Conservation (phyloP, 2,888 invertebrate species). For the Sphinx pinastri region DNA sequence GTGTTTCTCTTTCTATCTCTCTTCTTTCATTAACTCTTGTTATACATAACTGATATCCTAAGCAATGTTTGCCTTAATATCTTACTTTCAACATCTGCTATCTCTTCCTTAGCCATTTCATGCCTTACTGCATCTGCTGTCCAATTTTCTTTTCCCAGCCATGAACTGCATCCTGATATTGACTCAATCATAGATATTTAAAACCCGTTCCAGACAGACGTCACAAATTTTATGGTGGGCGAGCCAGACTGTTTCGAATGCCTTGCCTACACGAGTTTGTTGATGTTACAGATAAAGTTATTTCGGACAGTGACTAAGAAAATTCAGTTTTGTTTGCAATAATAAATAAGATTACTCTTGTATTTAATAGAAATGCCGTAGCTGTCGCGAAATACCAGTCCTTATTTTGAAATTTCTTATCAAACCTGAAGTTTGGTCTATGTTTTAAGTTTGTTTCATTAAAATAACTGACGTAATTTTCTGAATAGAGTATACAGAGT, state of each 20-base stretch:
- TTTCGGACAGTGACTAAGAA: conserved; percentile 6
- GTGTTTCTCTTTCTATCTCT: no score
- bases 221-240: neutral
- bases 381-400: no score
- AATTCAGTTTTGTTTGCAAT: neutral
- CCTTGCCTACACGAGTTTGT: conserved; percentile 4
- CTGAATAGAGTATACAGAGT: no score
- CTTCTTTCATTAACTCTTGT: no score
- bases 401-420: no score
- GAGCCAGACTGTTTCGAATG: conserved; percentile 9
- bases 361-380: neutral
- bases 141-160: neutral
- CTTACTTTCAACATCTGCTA: no score
- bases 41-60: no score
- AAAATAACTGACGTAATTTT: no score
- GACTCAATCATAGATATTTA: neutral
- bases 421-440: no score
- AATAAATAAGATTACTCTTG: neutral
- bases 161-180: neutral
- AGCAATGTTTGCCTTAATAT: no score
- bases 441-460: no score
- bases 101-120: neutral
- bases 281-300: conserved; percentile 16
- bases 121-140: neutral
- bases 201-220: neutral